Conservation (phyloP, 2,797 vertebrate genomes). For the Sebastes vulpes region DNA sequence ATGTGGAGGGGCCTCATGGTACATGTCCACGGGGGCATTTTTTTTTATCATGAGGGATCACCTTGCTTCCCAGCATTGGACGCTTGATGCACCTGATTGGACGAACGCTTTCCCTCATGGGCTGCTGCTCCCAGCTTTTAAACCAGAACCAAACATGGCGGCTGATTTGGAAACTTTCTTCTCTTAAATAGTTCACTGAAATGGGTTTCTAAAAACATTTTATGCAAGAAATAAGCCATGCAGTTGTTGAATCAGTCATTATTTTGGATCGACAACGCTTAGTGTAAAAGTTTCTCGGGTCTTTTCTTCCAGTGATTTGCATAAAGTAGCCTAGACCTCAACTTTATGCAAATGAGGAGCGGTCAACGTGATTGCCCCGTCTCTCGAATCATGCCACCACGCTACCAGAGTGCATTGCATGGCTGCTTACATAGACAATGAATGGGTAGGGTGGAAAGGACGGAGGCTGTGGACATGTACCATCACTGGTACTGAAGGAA, state of each 20-base stretch:
- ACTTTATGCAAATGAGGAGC: not conserved
- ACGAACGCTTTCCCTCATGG: not conserved
- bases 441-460: not conserved
- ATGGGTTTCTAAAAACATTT: not conserved
- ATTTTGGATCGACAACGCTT: too few relatives aligned
- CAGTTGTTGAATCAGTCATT: too few relatives aligned
- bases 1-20: not conserved
- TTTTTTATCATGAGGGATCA: not conserved
- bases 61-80: not conserved
- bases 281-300: too few relatives aligned
- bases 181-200: not conserved
- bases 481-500: not conserved
- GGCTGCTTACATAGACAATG: not conserved
- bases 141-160: not conserved
- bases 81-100: not conserved
- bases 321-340: not conserved
- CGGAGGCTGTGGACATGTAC: not conserved
- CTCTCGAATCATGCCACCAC: not conserved
- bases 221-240: too few relatives aligned
- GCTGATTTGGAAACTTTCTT: not conserved
- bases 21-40: not conserved
- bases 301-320: not conserved
- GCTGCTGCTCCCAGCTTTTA: not conserved
- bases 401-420: not conserved
- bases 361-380: not conserved